Evolutionary conservation across 2,797 vertebrate genomes (phyloP).

Genomic region (Anas flavirostris): DNA sequence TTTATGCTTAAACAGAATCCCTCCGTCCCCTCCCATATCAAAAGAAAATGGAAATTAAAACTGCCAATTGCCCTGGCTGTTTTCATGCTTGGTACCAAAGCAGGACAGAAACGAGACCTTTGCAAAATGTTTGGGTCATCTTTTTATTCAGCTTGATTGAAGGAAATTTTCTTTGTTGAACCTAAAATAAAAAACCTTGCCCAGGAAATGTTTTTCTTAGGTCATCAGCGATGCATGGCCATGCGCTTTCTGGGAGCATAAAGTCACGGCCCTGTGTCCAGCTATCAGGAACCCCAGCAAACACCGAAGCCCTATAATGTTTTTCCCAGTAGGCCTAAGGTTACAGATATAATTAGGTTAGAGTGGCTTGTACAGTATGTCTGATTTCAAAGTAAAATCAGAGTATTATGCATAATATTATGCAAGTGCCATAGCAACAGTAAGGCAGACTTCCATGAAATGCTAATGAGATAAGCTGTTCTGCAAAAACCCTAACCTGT

Average conservation of each 20-base stretch:
- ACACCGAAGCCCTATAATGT: neutral
- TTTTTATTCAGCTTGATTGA: neutral
- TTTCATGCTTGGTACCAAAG: neutral
- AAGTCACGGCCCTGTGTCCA: neutral
- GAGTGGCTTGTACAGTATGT: slow-evolving; percentile 42
- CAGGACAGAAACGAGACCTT: neutral
- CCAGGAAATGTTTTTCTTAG: rapidly evolving
- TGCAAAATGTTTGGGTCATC: neutral
- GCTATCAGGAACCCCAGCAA: neutral
- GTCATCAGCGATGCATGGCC: neutral
- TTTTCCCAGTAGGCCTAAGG: slow-evolving; percentile 8
- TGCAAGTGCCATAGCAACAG: slow-evolving; percentile 62
- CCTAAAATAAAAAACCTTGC: neutral
- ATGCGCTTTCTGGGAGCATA: neutral
- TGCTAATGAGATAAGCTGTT: slow-evolving; percentile 64
- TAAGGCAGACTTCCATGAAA: slow-evolving; percentile 63
- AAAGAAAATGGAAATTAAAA: neutral
- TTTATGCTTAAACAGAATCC: neutral
- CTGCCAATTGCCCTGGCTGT: neutral
- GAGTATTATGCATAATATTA: slow-evolving; percentile 51
- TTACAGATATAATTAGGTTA: slow-evolving; percentile 49
- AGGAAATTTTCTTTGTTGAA: neutral
- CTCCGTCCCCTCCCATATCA: too few relatives aligned
- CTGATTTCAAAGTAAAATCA: slow-evolving; percentile 70
- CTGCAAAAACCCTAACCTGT: slow-evolving; percentile 38